These are phyloP conservation scores for Tachystola acroxantha DNA, from an alignment of 2,888 invertebrate species.

Conservation along the genomic window DNA sequence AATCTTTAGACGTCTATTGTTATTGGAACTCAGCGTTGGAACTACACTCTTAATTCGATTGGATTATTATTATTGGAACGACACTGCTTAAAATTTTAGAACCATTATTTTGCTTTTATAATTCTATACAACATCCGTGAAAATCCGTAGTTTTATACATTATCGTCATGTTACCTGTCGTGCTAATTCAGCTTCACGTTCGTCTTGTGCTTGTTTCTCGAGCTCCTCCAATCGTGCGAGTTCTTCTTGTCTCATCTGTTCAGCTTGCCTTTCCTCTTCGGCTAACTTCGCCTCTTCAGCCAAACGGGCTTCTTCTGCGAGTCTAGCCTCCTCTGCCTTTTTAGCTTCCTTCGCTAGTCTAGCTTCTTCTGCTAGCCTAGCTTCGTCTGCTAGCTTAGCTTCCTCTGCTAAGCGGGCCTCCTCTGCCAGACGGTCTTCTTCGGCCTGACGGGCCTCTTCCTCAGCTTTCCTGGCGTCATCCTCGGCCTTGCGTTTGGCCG, in stretches of 20 bases:
- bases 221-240: slow-evolving; percentile 77
- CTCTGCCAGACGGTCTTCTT: slow-evolving; percentile 64
- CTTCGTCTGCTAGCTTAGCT: slow-evolving; percentile 57
- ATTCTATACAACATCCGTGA: no score
- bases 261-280: slow-evolving; percentile 64
- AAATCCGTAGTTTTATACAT: no score
- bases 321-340: slow-evolving; percentile 49
- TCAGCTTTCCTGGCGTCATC: slow-evolving; percentile 62
- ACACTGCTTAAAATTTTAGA: no score
- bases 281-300: slow-evolving; percentile 68
- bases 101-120: no score
- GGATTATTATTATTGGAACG: no score
- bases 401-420: slow-evolving; percentile 55
- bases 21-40: no score
- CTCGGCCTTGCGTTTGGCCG: slow-evolving; percentile 68
- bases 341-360: slow-evolving; percentile 53
- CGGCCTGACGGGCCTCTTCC: slow-evolving; percentile 55
- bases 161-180: slow-evolving; percentile 81
- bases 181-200: slow-evolving; percentile 82
- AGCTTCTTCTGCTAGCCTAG: slow-evolving; percentile 53
- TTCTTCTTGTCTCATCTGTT: slow-evolving; percentile 77
- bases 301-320: slow-evolving; percentile 52
- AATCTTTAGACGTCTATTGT: no score
- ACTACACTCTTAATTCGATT: no score
- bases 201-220: slow-evolving; percentile 80